Evolutionary conservation across 2,113 vertebrate species (phyloP), one percentile per base, ranked within the genome.

Genomic region (Oxyruncus cristatus): DNA sequence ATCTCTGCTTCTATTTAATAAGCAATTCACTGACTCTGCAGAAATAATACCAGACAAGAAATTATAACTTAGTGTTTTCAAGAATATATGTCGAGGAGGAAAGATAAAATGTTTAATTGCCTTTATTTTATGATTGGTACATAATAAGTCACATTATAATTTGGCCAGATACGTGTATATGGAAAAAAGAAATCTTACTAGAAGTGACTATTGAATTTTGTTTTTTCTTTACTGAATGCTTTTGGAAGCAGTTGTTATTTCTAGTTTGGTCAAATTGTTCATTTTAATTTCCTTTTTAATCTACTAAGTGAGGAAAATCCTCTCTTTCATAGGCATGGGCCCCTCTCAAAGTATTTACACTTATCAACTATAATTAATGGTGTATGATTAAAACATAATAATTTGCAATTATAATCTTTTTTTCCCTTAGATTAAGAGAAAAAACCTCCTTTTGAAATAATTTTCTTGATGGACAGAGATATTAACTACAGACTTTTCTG

Each of bases 1-100:
- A 81, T 47, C 39, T 86, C 27, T 91, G 32, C 5, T 85, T 94
- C 52, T 76, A 22, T 94, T 93, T 94, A 95, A 73, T 87, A 65
- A 71, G 23, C 5, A 92, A 33, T 13, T 18, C 21, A 68, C 14
- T 66, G 49, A 62, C 12, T 90, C 82, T 33, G 49, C 50, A 87
- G 42, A 78, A 93, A 12, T 86, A 87, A 68, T 0, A 71, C 39
- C 37, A 94, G 32, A 75, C n/a, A 37, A 61, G 39, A 65, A 88
- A 85, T 21, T 22, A 33, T 28, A 33, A 33, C 4, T 53, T 94
- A 93, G 18, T 26, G 15, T 22, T 70, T 84, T 95, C 12, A 62
- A 53, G 56, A 59, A 26, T n/a, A 17, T 58, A 37, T 21, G 20
- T 30, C 44, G 77, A 52, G 26, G 58, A 77, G 42, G 33, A 53